A percentile compares a stretch with the other conserved stretches of the same genome.
These are phyloP conservation scores for Rynchops niger DNA, from an alignment of 2,113 vertebrate genomes.

Conservation along the genomic window DNA sequence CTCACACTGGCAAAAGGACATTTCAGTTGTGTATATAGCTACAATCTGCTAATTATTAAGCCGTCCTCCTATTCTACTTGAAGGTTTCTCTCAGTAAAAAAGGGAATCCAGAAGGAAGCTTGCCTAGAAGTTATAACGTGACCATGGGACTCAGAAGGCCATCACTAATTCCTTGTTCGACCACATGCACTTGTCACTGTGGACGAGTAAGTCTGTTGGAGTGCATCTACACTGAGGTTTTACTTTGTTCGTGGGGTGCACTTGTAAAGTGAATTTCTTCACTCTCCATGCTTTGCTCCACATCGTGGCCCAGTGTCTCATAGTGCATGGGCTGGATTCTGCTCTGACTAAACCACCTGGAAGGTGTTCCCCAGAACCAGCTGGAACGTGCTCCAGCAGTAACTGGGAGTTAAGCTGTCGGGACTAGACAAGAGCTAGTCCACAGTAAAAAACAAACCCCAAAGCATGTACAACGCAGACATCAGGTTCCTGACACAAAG, in stretches of 20 bases:
- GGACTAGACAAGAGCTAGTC: not conserved
- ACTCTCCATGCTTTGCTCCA: not conserved
- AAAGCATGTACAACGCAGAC: not conserved
- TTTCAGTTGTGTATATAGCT: not conserved
- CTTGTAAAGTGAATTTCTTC: not conserved
- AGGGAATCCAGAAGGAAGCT: not conserved
- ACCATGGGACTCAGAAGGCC: not conserved
- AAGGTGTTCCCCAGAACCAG: not conserved
- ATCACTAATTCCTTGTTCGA: rapidly evolving
- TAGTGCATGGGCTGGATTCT: not conserved
- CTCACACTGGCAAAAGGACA: not conserved
- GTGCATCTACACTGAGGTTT: not conserved
- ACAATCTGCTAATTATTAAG: not conserved
- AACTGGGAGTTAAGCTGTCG: not conserved
- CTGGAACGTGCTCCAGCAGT: not conserved
- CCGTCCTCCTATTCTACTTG: not conserved
- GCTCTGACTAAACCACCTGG: not conserved
- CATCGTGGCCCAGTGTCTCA: rapidly evolving
- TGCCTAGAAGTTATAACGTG: not conserved
- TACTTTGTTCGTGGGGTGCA: rapidly evolving
- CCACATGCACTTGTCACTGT: not conserved
- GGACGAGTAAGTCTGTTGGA: not conserved
- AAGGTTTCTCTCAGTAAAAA: not conserved
- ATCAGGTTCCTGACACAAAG: not conserved
- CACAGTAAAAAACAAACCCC: not conserved